phyloP scores from a whole-genome alignment of 2,113 vertebrate species.

The Bothrops jararaca region DNA sequence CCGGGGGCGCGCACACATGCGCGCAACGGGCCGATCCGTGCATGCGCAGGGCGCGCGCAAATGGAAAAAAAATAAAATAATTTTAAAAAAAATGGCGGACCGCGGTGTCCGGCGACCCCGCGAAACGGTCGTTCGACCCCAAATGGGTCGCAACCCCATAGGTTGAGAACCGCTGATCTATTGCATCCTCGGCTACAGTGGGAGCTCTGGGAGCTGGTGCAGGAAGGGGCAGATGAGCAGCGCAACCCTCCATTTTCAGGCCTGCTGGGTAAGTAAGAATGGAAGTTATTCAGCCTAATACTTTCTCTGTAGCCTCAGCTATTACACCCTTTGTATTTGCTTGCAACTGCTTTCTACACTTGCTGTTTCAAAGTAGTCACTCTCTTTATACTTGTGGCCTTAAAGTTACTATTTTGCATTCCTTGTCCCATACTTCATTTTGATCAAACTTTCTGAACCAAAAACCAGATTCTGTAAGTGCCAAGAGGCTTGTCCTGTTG shows the following conservation, averaged over 20 bases:
- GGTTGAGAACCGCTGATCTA: no score
- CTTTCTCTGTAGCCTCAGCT: background rate
- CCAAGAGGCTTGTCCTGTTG: background rate
- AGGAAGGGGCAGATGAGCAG: constrained; percentile 77
- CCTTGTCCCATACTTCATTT: background rate
- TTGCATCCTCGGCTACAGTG: constrained; percentile 74
- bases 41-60: no score
- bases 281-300: background rate
- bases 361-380: background rate
- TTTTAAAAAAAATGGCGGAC: no score
- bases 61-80: no score
- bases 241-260: constrained; percentile 80
- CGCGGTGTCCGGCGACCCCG: no score
- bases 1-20: no score
- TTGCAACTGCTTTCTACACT: background rate
- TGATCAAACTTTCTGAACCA: background rate
- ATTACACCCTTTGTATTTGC: background rate
- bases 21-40: no score
- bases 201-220: constrained; percentile 76
- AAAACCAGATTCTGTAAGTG: background rate
- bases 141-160: no score
- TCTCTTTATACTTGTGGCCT: background rate
- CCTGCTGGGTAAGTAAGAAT: constrained; percentile 65
- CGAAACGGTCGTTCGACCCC: no score
- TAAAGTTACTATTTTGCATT: background rate